phyloP scores from a whole-genome alignment of 2,113 vertebrate genomes.

The Anhinga rufa region DNA sequence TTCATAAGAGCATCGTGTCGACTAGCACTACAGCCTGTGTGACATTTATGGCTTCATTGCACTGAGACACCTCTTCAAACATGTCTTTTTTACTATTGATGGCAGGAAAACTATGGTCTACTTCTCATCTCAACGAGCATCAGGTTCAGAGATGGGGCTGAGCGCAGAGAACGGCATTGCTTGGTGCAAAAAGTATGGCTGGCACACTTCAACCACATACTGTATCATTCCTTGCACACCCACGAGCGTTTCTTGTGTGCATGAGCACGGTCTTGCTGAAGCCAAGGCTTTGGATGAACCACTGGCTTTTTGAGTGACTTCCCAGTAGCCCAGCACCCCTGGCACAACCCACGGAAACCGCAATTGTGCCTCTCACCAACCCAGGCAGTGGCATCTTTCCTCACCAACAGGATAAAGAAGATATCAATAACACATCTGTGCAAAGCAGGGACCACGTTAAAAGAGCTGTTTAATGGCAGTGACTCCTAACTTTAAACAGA shows the following conservation, averaged over 20 bases:
- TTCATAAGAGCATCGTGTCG: fast-evolving
- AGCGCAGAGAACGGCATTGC: fast-evolving
- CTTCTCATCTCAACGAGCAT: fast-evolving
- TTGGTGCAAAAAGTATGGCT: no score
- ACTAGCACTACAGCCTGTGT: background rate
- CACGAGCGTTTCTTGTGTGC: background rate
- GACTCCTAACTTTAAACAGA: background rate
- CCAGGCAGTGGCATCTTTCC: background rate
- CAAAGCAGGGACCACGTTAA: background rate
- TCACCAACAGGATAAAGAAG: background rate
- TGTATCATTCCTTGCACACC: background rate
- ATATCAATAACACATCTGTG: background rate
- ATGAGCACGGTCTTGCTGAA: no score
- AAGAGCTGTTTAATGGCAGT: background rate
- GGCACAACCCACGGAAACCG: background rate
- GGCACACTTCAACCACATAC: background rate
- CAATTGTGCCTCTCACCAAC: fast-evolving
- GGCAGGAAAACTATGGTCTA: background rate
- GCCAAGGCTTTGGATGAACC: background rate
- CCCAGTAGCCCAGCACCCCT: background rate
- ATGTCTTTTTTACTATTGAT: background rate
- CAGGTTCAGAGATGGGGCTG: background rate
- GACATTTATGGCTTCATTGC: background rate
- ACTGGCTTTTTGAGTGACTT: background rate
- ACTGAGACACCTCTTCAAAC: background rate